Evolutionary conservation across 2,113 vertebrate genomes (phyloP), one percentile per base, ranked within the genome.

Genomic region (Rhipidura dahli): DNA sequence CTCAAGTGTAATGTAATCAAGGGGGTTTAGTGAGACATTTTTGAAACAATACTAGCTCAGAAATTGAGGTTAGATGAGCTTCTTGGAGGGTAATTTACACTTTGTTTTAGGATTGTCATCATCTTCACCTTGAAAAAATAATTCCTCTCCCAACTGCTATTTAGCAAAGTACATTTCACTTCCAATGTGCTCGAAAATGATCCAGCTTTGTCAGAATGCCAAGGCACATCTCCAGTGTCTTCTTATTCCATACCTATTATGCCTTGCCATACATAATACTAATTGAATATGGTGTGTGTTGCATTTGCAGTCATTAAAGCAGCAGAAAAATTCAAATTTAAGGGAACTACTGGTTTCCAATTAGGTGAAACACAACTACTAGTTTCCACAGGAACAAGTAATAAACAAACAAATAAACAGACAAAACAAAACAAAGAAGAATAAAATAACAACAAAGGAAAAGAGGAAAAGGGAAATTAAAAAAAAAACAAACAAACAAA

Each of bases 121-220:
- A 27, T 63, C 37, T 69, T 65, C 30, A 42, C 17, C 16, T 88
- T 56, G 83, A 85, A 83, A 57, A 19, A 76, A 61, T 83, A 44
- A 83, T 91, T 90, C 20, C 35, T 72, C 42, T 94, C 59, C 47
- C 66, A 76, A 82, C 54, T 59, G 37, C 18, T 78, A 42, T 23
- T 91, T 75, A 86, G 65, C 49, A 59, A 92, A 90, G 42, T n/a
- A 54, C 45, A 28, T 90, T 94, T 91, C 20, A 53, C 72, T 93
- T 79, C 61, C 56, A 91, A 2, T 2, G 10, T 44, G 28, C 59
- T 90, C 2, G 0, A 91, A 95, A 86, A 57, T 49, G 40, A 94
- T 77, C 82, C 65, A 50, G 11, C n/a, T 77, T 59, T 95, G 75
- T 88, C 84, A 61, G n/a, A 91, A 91, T 47, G 90, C 93, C 96